Percentiles rank a stretch among this genome's conserved stretches.
Conservation (phyloP, 1,140 invertebrate genomes). For the Papilio polytes region DNA sequence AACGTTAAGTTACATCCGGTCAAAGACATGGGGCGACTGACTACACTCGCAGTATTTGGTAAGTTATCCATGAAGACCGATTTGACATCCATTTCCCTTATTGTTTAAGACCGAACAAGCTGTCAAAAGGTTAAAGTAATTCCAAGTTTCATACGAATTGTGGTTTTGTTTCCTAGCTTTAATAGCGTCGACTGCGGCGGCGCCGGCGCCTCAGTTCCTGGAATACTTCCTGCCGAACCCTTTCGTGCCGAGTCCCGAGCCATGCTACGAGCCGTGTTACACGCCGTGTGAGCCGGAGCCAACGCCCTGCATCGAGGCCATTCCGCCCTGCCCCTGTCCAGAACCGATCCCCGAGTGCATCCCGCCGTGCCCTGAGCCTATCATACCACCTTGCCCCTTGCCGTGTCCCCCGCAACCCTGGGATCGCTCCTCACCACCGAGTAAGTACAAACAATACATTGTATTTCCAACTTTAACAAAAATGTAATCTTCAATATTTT, state of each 20-base stretch:
- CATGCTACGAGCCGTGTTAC: slow-evolving; percentile 13
- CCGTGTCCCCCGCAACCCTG: slow-evolving; percentile 40
- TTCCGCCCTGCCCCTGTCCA: slow-evolving; percentile 39
- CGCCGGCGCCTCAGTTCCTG: slow-evolving; percentile 52
- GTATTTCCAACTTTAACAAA: background rate
- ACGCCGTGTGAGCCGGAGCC: slow-evolving; percentile 15
- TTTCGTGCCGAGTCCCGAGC: background rate
- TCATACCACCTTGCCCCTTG: slow-evolving; percentile 39
- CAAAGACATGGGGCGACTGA: slow-evolving; percentile 58
- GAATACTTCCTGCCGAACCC: slow-evolving; percentile 2
- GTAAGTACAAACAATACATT: background rate
- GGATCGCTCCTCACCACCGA: slow-evolving; percentile 29
- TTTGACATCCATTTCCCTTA: background rate
- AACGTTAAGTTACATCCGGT: slow-evolving; percentile 42
- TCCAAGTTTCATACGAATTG: background rate
- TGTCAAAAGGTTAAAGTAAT: background rate
- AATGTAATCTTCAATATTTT: slow-evolving; percentile 35
- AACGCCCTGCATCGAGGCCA: slow-evolving; percentile 44
- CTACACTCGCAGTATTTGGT: slow-evolving; percentile 65
- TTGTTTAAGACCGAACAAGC: background rate
- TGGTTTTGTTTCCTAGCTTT: slow-evolving; percentile 49
- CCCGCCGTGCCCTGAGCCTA: slow-evolving; percentile 48
- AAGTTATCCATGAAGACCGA: slow-evolving; percentile 11
- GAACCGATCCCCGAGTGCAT: slow-evolving; percentile 9
- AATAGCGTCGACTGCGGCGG: slow-evolving; percentile 54